Evolutionary conservation across 2,113 vertebrate species (phyloP), one percentile per base, ranked within the genome.

Genomic region (Pollimyrus isidori): DNA sequence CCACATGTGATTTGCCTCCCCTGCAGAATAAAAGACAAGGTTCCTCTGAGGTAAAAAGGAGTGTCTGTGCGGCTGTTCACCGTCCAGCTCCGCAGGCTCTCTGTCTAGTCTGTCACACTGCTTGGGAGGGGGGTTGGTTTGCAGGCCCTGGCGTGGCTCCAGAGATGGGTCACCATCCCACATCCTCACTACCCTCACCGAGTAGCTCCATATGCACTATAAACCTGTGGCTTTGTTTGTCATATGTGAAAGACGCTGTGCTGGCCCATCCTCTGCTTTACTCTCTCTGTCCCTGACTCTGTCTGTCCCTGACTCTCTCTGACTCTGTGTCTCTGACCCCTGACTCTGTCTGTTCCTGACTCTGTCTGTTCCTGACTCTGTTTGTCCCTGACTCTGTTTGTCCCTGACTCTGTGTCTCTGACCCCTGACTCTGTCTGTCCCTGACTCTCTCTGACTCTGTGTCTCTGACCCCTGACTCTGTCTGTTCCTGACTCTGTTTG

Each of bases 251-350:
- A 94, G 90, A 92, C 92, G 90, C 53, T 88, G 86, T 92, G 89
- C 62, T 69, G 90, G 94, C 94, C 95, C 94, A 95, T 94, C 95
- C 94, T 93, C 62, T 88, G 39, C 62, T 86, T 90, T 86, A 13
- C 87, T 88, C 0, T 88, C 45, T n/a, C n/a, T n/a, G n/a, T n/a
- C n/a, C n/a, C n/a, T n/a, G n/a, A n/a, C n/a, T n/a, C n/a, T n/a
- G n/a, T n/a, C n/a, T n/a, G n/a, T n/a, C n/a, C n/a, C n/a, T n/a
- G n/a, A n/a, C n/a, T n/a, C n/a, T n/a, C n/a, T n/a, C n/a, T n/a
- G n/a, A n/a, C n/a, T n/a, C n/a, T n/a, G n/a, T n/a, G n/a, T n/a
- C n/a, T n/a, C n/a, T n/a, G n/a, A n/a, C n/a, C n/a, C n/a, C n/a
- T n/a, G n/a, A n/a, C n/a, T n/a, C n/a, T n/a, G n/a, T n/a, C n/a